Percentiles rank a stretch among this genome's conserved stretches.
Evolutionary conservation across 1,140 invertebrate genomes (phyloP).

Genomic region (Samia ricini): DNA sequence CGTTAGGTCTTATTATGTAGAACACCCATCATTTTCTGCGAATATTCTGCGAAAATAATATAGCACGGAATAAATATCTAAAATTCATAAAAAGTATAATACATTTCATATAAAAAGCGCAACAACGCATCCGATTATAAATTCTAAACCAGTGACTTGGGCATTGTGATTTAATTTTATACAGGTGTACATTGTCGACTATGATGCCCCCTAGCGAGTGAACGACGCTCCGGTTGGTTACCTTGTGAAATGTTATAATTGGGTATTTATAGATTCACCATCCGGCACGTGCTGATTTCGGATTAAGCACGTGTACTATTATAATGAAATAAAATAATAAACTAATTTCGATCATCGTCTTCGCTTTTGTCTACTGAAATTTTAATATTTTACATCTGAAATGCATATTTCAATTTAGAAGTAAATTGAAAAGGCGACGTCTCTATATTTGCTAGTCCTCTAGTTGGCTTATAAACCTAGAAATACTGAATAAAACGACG

Average conservation of each 20-base stretch:
- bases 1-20: too few species aligned
- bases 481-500: too few species aligned
- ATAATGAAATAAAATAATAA: neutral
- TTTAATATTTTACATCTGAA: neutral
- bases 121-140: neutral
- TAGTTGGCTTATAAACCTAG: too few species aligned
- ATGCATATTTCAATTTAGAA: neutral
- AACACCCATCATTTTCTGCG: too few species aligned
- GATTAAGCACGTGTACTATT: conserved; percentile 5
- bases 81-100: too few species aligned
- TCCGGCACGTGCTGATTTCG: neutral
- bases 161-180: neutral
- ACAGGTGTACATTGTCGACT: neutral
- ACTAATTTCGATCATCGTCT: neutral
- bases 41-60: too few species aligned
- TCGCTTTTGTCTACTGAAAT: neutral
- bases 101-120: conserved; percentile 9
- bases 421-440: neutral
- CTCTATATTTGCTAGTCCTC: neutral
- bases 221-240: neutral
- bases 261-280: neutral
- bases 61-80: too few species aligned
- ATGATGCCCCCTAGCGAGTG: neutral
- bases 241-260: conserved; percentile 2
- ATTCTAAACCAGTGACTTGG: neutral